Percentiles rank a stretch among this genome's conserved stretches.
Evolutionary conservation across 2,113 vertebrate species (phyloP).

Genomic region (Synodontis membranacea): DNA sequence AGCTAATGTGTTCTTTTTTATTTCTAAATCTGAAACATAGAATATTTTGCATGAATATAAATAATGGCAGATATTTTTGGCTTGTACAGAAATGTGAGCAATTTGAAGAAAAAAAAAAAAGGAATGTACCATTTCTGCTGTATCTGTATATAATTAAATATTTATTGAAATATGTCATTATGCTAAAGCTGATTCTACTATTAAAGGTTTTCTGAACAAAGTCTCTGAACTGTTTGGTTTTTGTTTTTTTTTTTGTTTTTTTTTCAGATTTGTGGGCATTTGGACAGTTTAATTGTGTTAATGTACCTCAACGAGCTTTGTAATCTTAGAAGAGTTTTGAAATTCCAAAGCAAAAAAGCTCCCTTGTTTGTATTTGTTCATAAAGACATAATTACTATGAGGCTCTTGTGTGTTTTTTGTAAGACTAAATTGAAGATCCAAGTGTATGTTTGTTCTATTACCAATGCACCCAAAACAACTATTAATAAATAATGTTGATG

Average conservation of each 20-base stretch:
- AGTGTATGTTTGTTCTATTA: not conserved
- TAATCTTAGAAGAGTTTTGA: conserved; percentile 68
- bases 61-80: conserved; percentile 90
- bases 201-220: conserved; percentile 94
- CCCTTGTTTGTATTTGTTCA: conserved; percentile 52
- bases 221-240: conserved; percentile 73
- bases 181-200: conserved; percentile 86
- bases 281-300: conserved; percentile 67
- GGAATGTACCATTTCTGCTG: conserved; percentile 98
- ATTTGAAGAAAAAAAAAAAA: conserved; percentile 82
- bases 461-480: not conserved
- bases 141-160: conserved; percentile 94
- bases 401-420: not conserved
- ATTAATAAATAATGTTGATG: conserved; percentile 8
- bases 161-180: conserved; percentile 96
- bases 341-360: conserved; percentile 62
- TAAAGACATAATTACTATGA: not conserved
- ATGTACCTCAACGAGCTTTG: conserved; percentile 69
- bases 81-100: conserved; percentile 88
- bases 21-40: conserved; percentile 75
- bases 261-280: conserved; percentile 65
- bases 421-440: not conserved
- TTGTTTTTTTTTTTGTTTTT: conserved; percentile 60
- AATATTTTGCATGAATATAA: conserved; percentile 90
- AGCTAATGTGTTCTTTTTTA: conserved; percentile 79